Percentiles rank a stretch among this genome's conserved stretches.
Conservation (phyloP, 2,888 invertebrate genomes). For the Andrena praecox region DNA sequence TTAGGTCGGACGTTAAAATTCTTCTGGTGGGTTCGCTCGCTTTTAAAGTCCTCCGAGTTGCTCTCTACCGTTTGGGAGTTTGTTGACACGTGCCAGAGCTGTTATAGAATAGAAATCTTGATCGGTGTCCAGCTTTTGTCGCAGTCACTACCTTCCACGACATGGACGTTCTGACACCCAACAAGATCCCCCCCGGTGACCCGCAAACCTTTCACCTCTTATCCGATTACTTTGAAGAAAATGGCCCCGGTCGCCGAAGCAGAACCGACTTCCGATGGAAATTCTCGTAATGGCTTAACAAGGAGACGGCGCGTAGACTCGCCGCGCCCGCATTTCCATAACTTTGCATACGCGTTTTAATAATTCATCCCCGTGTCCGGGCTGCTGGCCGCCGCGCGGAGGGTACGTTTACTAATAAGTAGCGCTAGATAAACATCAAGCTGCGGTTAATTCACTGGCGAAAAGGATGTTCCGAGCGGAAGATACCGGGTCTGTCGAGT, state of each 20-base stretch:
- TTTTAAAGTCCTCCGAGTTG: not conserved
- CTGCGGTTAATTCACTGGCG: constrained; percentile 37
- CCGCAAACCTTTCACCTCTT: not conserved
- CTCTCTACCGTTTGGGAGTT: not conserved
- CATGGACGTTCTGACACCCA: no score
- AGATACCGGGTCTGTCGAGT: not conserved
- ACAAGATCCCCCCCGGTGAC: not conserved
- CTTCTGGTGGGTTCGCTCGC: not conserved
- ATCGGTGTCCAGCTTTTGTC: no score
- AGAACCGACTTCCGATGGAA: constrained; percentile 56
- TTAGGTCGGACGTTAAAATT: constrained; percentile 18
- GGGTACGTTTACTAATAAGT: constrained; percentile 54
- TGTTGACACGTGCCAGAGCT: not conserved
- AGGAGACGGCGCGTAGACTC: constrained; percentile 73
- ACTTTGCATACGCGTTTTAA: constrained; percentile 84
- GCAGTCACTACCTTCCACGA: no score
- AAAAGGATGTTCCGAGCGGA: constrained; percentile 21
- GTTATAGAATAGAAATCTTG: not conserved
- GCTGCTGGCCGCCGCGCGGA: constrained; percentile 28
- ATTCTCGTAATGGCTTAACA: constrained; percentile 75
- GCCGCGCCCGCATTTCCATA: constrained; percentile 83
- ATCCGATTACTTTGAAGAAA: constrained; percentile 5
- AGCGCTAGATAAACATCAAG: constrained; percentile 49
- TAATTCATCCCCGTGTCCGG: constrained; percentile 75
- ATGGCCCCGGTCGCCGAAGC: constrained; percentile 22